Evolutionary conservation across 2,113 vertebrate genomes (phyloP).

Genomic region (Rattus norvegicus): GRCr8 NC_086028.1:8368501-8369000

Average conservation of each 20-base stretch:
- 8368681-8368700: not conserved
- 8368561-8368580: not conserved
- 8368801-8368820: not conserved
- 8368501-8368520: not conserved
- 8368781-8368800: not conserved
- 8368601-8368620: not conserved
- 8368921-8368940: not conserved
- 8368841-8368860: not conserved
- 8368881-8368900: not conserved
- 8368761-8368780: not conserved
- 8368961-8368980: not conserved
- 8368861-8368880: not conserved
- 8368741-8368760: not conserved
- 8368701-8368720: not conserved
- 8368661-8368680: not conserved
- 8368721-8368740: not conserved
- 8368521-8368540: too few relatives aligned
- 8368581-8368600: not conserved
- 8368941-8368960: not conserved
- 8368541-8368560: not conserved
- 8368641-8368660: not conserved
- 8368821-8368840: not conserved
- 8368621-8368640: not conserved
- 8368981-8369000: not conserved
- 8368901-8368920: too few relatives aligned